Evolutionary conservation across 2,113 vertebrate genomes (phyloP).

Genomic region (Taurulus bubalis): DNA sequence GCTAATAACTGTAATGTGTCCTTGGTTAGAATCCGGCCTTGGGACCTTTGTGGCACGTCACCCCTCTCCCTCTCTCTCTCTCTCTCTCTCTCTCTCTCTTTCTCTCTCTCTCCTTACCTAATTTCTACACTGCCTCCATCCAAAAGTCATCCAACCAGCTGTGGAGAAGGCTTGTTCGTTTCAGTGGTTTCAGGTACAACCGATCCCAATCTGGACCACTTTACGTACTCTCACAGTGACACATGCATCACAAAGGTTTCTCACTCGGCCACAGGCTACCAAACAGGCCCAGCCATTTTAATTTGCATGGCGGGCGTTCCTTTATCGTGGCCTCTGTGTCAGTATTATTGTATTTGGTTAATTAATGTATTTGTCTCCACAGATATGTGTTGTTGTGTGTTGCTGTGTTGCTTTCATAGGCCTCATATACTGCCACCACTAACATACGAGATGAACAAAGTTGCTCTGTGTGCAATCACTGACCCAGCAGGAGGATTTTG

Average conservation of each 20-base stretch:
- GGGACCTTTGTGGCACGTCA: not conserved
- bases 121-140: not conserved
- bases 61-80: not conserved
- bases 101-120: not conserved
- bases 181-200: conserved; percentile 33
- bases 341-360: not conserved
- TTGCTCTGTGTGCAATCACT: conserved; percentile 46
- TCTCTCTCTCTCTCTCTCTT: no score
- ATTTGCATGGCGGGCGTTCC: not conserved
- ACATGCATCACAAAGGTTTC: conserved; percentile 61
- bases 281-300: conserved; percentile 53
- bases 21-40: not conserved
- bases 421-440: not conserved
- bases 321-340: not conserved
- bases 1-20: not conserved
- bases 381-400: not conserved
- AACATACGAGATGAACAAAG: not conserved
- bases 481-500: conserved; percentile 91
- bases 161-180: not conserved
- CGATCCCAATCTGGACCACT: conserved; percentile 31
- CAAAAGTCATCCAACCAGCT: not conserved
- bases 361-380: not conserved
- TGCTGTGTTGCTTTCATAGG: not conserved
- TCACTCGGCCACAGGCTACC: not conserved
- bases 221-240: conserved; percentile 48